Base-by-base conservation (phyloP, 2,113 vertebrate genomes). In the Anser cygnoides region DNA sequence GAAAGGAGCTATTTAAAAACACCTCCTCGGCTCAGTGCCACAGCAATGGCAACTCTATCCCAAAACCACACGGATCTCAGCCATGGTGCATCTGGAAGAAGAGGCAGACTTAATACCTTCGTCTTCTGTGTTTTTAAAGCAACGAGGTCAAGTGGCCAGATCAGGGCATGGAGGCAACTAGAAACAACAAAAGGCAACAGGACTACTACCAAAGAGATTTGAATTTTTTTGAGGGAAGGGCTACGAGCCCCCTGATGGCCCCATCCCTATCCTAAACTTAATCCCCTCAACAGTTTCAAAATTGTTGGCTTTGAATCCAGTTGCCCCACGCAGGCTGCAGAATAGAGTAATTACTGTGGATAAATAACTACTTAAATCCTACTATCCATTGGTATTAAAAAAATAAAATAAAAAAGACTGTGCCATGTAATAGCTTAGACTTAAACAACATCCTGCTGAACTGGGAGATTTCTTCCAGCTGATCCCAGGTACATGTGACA, bases 81-180 rank as follows among this genome's bases (percentile, higher is more conserved):
- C 29, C 68, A 79, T 2, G 1, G 41, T 3, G 55, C 2, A 22
- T 15, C 43, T 61, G 49, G 50, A 46, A 41, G 7, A 75, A 21
- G 66, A 55, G 6, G 8, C 0, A 1, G 39, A 9, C 0, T 10
- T 43, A 63, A 0, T 44, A 18, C 41, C 3, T 3, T 21, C 58
- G 23, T 28, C 59, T 39, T 5, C 15, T 5, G 3, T 9, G 26
- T 1, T 75, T 75, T 43, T 22, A 78, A 59, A 50, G 16, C 31
- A 35, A 25, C 0, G 0, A 3, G 59, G 63, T 46, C 8, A 37
- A 49, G 1, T 13, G 13, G 29, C 10, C 43, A 19, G 10, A n/a
- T 49, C 44, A 65, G 26, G 29, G 4, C 6, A 8, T 11, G 43
- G 19, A 46, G 13, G 58, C 25, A 58, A 11, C 13, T 33, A 12